Percentiles rank a stretch among this genome's conserved stretches.
Conservation (phyloP, 1,140 invertebrate genomes). For the Euschistus heros region DNA sequence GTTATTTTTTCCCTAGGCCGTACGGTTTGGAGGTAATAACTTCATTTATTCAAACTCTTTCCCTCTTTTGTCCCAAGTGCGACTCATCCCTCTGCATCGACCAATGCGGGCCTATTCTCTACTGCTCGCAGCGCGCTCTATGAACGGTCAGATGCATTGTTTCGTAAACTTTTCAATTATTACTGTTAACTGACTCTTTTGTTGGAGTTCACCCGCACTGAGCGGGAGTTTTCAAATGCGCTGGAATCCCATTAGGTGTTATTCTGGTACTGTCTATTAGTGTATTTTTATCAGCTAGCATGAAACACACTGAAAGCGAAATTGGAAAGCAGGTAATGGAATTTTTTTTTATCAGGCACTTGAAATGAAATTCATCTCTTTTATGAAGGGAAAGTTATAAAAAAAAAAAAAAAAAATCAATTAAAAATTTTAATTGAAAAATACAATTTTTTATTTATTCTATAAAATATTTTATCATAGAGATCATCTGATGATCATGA, state of each 20-base stretch:
- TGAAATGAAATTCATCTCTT: too few relatives aligned
- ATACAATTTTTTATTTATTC: too few relatives aligned
- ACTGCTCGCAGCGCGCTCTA: slow-evolving; percentile 1
- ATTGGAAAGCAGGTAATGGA: too few relatives aligned
- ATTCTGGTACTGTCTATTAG: too few relatives aligned
- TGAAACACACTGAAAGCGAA: too few relatives aligned
- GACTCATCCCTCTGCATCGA: not conserved
- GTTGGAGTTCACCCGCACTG: not conserved
- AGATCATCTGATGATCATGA: too few relatives aligned
- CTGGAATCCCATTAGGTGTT: slow-evolving; percentile 2
- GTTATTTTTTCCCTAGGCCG: slow-evolving; percentile 2
- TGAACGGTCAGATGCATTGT: slow-evolving; percentile 2
- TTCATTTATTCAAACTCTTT: slow-evolving; percentile 18
- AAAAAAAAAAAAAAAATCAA: too few relatives aligned
- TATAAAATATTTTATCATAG: too few relatives aligned
- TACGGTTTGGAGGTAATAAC: slow-evolving; percentile 14
- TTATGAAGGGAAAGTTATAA: too few relatives aligned
- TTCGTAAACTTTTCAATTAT: slow-evolving; percentile 15
- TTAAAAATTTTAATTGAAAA: too few relatives aligned
- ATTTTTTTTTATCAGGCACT: too few relatives aligned
- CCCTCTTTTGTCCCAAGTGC: slow-evolving; percentile 6
- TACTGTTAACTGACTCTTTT: slow-evolving; percentile 16
- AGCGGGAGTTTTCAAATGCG: slow-evolving; percentile 1
- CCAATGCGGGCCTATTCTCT: slow-evolving; percentile 5
- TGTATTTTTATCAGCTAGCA: too few relatives aligned